phyloP scores from a whole-genome alignment of 2,797 vertebrate genomes.

The Chromis chromis region DNA sequence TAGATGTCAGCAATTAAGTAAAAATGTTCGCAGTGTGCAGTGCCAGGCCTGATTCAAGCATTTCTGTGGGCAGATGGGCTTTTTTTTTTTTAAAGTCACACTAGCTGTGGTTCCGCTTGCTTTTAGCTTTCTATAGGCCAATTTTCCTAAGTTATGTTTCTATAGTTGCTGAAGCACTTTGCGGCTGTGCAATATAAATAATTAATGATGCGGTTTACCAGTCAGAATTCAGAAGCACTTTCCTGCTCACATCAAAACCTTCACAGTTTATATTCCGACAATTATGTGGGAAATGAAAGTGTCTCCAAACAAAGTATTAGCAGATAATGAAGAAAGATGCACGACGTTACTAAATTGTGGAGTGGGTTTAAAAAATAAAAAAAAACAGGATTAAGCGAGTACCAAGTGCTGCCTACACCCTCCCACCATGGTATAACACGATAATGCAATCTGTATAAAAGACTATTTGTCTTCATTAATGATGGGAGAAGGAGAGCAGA shows the following conservation, averaged over 20 bases:
- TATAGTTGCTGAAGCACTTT: constrained; percentile 35
- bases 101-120: constrained; percentile 24
- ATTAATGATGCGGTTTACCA: constrained; percentile 54
- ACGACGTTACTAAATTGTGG: constrained; percentile 26
- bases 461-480: constrained; percentile 78
- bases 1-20: constrained; percentile 23
- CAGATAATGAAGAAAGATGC: constrained; percentile 61
- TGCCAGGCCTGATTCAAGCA: constrained; percentile 16
- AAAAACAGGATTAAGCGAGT: constrained; percentile 17
- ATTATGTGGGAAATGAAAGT: constrained; percentile 63
- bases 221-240: constrained; percentile 40
- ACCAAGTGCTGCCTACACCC: constrained; percentile 32
- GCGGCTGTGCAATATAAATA: constrained; percentile 51
- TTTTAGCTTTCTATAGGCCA: constrained; percentile 20
- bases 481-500: constrained; percentile 52
- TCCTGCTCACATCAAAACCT: constrained; percentile 36
- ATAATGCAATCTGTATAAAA: constrained; percentile 64
- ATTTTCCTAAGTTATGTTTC: constrained; percentile 30
- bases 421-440: constrained; percentile 42
- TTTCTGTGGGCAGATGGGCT: constrained; percentile 3
- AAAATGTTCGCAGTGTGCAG: constrained; percentile 13
- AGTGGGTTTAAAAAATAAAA: constrained; percentile 32
- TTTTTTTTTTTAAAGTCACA: constrained; percentile 20
- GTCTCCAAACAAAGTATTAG: constrained; percentile 61
- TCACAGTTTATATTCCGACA: constrained; percentile 57